These are phyloP conservation scores for Chrosomus eos DNA, from an alignment of 2,797 vertebrate species.

Conservation along the genomic window DNA sequence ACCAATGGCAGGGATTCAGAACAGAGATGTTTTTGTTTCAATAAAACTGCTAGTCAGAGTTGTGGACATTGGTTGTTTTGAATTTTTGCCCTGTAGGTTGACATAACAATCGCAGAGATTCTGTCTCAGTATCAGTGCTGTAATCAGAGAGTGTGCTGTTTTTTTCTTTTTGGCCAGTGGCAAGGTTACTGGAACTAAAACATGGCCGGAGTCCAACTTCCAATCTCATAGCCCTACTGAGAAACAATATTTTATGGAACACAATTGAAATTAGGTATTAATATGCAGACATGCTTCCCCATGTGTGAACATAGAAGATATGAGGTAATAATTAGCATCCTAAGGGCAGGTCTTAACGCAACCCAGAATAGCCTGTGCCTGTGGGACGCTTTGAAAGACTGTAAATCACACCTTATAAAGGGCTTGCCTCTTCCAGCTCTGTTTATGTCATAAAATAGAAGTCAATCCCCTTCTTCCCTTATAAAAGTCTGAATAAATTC, in stretches of 20 bases:
- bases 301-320: conserved; percentile 21
- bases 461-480: neutral
- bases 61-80: conserved; percentile 33
- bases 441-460: conserved; percentile 30
- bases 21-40: conserved; percentile 4
- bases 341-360: conserved; percentile 39
- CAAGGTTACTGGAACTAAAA: conserved; percentile 56
- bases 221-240: conserved; percentile 33
- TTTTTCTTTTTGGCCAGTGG: conserved; percentile 37
- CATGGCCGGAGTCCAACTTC: conserved; percentile 32
- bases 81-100: conserved; percentile 45
- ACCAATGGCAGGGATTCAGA: neutral
- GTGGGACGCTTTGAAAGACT: conserved; percentile 39
- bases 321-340: conserved; percentile 57
- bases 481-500: conserved; percentile 36
- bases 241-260: conserved; percentile 5
- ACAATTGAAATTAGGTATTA: neutral
- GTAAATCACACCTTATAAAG: conserved; percentile 45
- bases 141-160: conserved; percentile 32
- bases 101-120: conserved; percentile 29
- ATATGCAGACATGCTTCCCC: conserved; percentile 41
- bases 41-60: conserved; percentile 25
- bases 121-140: conserved; percentile 45
- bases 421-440: conserved; percentile 12
- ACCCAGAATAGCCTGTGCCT: conserved; percentile 53